These are phyloP conservation scores for Drosophila longiperda DNA, from an alignment of 2,888 invertebrate species.

Conservation along the genomic window DNA sequence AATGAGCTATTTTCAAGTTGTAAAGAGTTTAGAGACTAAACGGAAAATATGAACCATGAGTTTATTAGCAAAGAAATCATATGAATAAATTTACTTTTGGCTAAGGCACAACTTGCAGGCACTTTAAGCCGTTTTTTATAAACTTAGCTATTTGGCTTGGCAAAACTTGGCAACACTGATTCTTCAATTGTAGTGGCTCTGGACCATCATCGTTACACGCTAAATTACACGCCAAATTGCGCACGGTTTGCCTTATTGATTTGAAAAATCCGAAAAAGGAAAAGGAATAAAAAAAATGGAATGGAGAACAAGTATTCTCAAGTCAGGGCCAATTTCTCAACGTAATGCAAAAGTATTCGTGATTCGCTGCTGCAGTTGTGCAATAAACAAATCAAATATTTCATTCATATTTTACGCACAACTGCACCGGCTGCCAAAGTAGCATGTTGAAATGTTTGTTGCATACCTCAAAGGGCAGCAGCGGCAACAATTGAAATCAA, in stretches of 20 bases:
- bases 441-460: slow-evolving; percentile 49
- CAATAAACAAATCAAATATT: slow-evolving; percentile 79
- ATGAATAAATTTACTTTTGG: neutral
- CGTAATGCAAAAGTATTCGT: slow-evolving; percentile 20
- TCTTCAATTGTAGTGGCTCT: slow-evolving; percentile 29
- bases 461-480: slow-evolving; percentile 36
- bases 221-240: slow-evolving; percentile 78
- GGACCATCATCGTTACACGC: slow-evolving; percentile 75
- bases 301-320: slow-evolving; percentile 7
- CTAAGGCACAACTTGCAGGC: neutral
- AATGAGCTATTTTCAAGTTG: neutral
- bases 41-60: neutral
- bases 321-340: slow-evolving; percentile 34
- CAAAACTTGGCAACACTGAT: slow-evolving; percentile 16
- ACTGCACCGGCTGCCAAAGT: slow-evolving; percentile 55
- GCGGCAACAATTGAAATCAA: neutral
- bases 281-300: neutral
- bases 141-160: neutral
- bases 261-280: slow-evolving; percentile 47
- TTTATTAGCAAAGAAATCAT: neutral
- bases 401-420: slow-evolving; percentile 75
- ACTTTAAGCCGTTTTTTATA: neutral
- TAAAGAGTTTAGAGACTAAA: neutral
- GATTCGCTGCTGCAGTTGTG: slow-evolving; percentile 58
- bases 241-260: slow-evolving; percentile 74